Conservation (phyloP, 37 sponge, comb jelly and placozoan species). For the Bolinopsis microptera region DNA sequence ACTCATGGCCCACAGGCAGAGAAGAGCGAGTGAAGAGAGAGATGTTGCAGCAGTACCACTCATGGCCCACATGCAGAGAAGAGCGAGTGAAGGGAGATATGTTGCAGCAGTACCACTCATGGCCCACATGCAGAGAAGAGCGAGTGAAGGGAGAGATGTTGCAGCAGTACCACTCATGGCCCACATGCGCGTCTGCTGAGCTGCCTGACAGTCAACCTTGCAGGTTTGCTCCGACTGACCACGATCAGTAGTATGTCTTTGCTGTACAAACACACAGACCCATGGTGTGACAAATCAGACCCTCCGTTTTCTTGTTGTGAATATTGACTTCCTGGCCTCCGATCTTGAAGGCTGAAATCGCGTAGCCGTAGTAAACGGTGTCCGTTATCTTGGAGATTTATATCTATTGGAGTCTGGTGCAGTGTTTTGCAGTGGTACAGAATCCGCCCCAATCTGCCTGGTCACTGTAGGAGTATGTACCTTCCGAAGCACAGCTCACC, state of each 20-base stretch:
- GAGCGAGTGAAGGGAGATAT: no score
- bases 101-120: no score
- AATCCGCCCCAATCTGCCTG: neutral
- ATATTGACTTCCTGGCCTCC: neutral
- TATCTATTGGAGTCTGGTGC: neutral
- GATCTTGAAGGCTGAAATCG: neutral
- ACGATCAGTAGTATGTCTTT: neutral
- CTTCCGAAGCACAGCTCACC: neutral
- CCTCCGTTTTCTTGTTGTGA: neutral
- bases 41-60: no score
- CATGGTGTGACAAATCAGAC: neutral
- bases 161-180: no score
- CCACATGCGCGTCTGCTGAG: no score
- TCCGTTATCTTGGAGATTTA: neutral
- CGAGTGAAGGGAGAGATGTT: no score
- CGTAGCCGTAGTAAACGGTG: neutral
- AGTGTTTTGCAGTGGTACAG: neutral
- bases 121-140: no score
- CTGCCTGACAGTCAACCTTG: no score
- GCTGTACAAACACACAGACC: neutral
- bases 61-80: no score
- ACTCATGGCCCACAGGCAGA: no score
- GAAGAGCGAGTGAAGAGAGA: no score
- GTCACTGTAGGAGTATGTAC: neutral
- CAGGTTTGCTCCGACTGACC: no score